Percentiles rank a stretch among this genome's conserved stretches.
Evolutionary conservation across 2,888 invertebrate genomes (phyloP).

Genomic region (Teleiodes luculella): DNA sequence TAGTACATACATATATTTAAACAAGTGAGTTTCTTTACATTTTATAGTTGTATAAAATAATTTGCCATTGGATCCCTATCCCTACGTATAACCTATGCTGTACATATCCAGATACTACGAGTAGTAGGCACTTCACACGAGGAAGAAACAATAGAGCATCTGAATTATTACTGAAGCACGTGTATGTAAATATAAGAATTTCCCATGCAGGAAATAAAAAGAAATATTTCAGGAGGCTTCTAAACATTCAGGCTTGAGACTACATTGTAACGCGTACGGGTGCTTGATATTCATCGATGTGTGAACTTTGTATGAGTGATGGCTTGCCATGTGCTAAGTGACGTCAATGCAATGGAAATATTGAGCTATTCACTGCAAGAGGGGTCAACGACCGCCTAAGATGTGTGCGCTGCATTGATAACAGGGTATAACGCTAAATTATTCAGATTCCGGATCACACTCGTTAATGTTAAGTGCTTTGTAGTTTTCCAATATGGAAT

Average conservation of each 20-base stretch:
- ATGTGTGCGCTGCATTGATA: conserved; percentile 24
- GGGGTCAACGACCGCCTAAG: conserved; percentile 41
- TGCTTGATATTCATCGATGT: conserved; percentile 41
- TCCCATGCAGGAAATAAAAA: too few relatives aligned
- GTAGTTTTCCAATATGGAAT: conserved; percentile 15
- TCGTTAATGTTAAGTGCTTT: not conserved
- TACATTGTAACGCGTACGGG: conserved; percentile 34
- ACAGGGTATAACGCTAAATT: conserved; percentile 22
- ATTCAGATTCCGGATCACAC: conserved; percentile 21
- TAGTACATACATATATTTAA: too few relatives aligned
- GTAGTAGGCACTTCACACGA: too few relatives aligned
- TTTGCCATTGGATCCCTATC: too few relatives aligned
- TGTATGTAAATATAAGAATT: not conserved
- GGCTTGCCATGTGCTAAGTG: conserved; percentile 21
- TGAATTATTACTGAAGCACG: too few relatives aligned
- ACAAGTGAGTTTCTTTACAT: too few relatives aligned
- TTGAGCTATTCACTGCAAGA: conserved; percentile 29
- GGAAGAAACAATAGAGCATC: too few relatives aligned
- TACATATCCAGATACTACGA: too few relatives aligned
- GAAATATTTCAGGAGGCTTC: not conserved
- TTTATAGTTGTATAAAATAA: too few relatives aligned
- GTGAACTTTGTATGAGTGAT: conserved; percentile 29
- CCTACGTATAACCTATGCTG: too few relatives aligned
- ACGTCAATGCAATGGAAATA: conserved; percentile 46
- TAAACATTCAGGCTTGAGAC: not conserved